These are phyloP conservation scores for Caenorhabditis becei DNA, from an alignment of 2,888 invertebrate species.

Conservation along the genomic window DNA sequence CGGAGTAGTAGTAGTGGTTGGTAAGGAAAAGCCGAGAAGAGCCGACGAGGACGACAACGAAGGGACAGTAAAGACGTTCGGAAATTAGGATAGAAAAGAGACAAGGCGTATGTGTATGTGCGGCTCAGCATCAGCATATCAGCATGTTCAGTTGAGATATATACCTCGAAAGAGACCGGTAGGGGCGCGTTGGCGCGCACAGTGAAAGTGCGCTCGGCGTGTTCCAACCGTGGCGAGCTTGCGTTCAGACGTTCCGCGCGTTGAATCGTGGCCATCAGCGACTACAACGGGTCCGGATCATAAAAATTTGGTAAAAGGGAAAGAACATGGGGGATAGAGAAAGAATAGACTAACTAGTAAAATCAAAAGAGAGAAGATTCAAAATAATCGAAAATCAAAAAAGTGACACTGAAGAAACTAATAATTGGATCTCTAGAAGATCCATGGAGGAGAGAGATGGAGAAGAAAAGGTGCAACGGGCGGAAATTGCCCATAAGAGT, in stretches of 20 bases:
- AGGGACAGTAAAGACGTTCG: constrained; percentile 1
- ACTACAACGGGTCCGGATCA: constrained; percentile 44
- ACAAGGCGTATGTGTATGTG: constrained; percentile 6
- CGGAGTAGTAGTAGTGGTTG: background rate
- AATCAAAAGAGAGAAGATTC: background rate
- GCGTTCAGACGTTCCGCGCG: constrained; percentile 69
- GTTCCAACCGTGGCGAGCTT: constrained; percentile 68
- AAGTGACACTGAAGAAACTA: constrained; percentile 29
- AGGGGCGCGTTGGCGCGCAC: constrained; percentile 70
- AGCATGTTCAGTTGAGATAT: constrained; percentile 5
- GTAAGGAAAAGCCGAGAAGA: background rate
- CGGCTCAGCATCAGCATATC: constrained; percentile 12
- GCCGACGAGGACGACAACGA: constrained; percentile 1
- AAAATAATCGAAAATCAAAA: constrained; percentile 5
- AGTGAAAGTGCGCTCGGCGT: constrained; percentile 72
- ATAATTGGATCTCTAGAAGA: constrained; percentile 3
- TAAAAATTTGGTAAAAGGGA: background rate
- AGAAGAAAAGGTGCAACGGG: constrained; percentile 9
- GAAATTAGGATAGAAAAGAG: constrained; percentile 11
- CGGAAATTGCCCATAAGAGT: background rate
- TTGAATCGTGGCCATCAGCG: constrained; percentile 69
- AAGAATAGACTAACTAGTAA: background rate
- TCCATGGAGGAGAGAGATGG: background rate
- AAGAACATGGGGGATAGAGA: background rate
- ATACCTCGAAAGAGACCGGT: constrained; percentile 74